phyloP scores from a whole-genome alignment of 2,797 vertebrate species.

The Xiphorhynchus erythropygius region DNA sequence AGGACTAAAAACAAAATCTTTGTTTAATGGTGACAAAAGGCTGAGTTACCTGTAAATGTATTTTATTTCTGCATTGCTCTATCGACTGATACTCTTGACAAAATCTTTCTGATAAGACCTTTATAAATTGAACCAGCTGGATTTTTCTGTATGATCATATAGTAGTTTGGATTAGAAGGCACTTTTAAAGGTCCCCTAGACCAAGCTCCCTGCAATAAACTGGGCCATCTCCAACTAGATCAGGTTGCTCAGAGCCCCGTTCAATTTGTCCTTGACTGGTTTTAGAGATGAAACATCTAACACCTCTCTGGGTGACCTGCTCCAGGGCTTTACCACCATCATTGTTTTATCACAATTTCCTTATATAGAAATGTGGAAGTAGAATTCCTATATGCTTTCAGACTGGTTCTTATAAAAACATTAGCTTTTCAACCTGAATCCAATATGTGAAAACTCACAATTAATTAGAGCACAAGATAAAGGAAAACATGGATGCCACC shows the following conservation, averaged over 20 bases:
- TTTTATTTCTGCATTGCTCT: neutral
- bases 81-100: neutral
- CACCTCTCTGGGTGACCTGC: neutral
- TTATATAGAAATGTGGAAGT: neutral
- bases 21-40: neutral
- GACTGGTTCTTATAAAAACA: neutral
- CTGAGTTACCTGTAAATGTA: neutral
- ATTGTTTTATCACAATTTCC: neutral
- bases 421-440: neutral
- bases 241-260: neutral
- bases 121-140: neutral
- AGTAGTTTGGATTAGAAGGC: neutral
- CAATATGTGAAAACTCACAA: neutral
- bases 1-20: neutral
- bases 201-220: neutral
- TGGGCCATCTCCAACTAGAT: neutral
- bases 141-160: neutral
- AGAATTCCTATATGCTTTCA: neutral
- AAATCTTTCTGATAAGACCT: neutral
- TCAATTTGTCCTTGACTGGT: neutral
- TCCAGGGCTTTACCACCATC: neutral
- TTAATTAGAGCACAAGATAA: neutral
- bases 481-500: rapidly evolving
- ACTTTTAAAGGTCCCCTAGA: neutral
- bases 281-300: neutral